Conservation (phyloP, 2,888 invertebrate species). For the Andrena flavipes region DNA sequence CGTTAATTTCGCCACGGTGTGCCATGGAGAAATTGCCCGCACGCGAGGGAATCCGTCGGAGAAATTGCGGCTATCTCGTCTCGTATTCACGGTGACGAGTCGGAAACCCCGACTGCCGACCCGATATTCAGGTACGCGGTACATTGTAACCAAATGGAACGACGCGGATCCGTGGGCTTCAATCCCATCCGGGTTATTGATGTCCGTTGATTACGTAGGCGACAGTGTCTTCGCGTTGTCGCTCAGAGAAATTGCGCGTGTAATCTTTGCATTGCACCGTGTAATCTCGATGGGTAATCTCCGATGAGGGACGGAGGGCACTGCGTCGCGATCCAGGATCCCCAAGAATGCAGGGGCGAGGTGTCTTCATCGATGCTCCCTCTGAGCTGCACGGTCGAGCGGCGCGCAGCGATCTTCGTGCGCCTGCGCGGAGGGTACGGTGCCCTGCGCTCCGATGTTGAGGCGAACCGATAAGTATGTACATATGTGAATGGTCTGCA, state of each 20-base stretch:
- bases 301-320: neutral
- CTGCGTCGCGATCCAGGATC: neutral
- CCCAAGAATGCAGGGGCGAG: neutral
- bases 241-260: slow-evolving; percentile 26
- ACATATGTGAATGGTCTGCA: too few relatives aligned
- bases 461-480: too few relatives aligned
- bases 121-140: slow-evolving; percentile 37
- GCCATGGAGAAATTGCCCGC: slow-evolving; percentile 31
- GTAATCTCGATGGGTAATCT: slow-evolving; percentile 24
- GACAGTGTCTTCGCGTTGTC: slow-evolving; percentile 18
- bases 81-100: slow-evolving; percentile 15
- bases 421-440: neutral
- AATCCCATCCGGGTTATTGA: slow-evolving; percentile 47
- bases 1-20: slow-evolving; percentile 46
- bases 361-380: neutral
- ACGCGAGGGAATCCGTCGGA: slow-evolving; percentile 10
- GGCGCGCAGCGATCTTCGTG: neutral
- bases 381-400: neutral
- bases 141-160: slow-evolving; percentile 59
- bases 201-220: slow-evolving; percentile 47
- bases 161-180: slow-evolving; percentile 36
- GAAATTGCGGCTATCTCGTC: slow-evolving; percentile 16
- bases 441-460: neutral
- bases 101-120: slow-evolving; percentile 12
- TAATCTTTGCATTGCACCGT: slow-evolving; percentile 19